Evolutionary conservation across 2,113 vertebrate genomes (phyloP), one percentile per base, ranked within the genome.

Genomic region (Vidua chalybeata): DNA sequence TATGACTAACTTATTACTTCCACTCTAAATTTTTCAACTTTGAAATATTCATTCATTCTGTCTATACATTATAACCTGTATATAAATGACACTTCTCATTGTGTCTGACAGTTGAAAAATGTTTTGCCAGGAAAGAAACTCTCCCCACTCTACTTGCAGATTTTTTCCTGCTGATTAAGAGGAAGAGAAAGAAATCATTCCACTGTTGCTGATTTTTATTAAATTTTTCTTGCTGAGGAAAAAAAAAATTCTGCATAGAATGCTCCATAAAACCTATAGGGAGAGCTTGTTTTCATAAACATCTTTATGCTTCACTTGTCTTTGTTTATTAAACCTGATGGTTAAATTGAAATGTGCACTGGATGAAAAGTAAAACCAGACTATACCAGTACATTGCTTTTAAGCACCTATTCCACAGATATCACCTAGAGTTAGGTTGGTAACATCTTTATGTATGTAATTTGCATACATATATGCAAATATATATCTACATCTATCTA

Each of bases 51-150:
- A 23, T 81, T 93, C 1, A 0, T 39, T 85, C 26, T 61, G 24
- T 94, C 59, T 90, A 46, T 89, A 88, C n/a, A 64, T 94, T 68
- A 71, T 81, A 93, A 56, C 30, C 43, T 56, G 28, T 67, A 52
- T 51, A 81, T 54, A 92, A 93, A 86, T 75, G 37, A 86, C 52
- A 39, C 8, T 77, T 82, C 46, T 79, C 5, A 66, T 74, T 88
- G 41, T 74, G 48, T 48, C 35, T 96, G 94, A 77, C 78, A 85
- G 49, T 11, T 93, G 62, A 89, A 81, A 95, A 90, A 68, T 66
- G 8, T 88, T 86, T 81, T 89, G 13, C 72, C 49, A 87, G 37
- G 27, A 19, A 48, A 93, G 94, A 96, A 61, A 28, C 6, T 49
- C 48, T 86, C 61, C 52, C 24, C 1, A 0, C n/a, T 74, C 33